These are phyloP conservation scores for Triops cancriformis DNA, from an alignment of 1,140 invertebrate genomes.

Conservation along the genomic window DNA sequence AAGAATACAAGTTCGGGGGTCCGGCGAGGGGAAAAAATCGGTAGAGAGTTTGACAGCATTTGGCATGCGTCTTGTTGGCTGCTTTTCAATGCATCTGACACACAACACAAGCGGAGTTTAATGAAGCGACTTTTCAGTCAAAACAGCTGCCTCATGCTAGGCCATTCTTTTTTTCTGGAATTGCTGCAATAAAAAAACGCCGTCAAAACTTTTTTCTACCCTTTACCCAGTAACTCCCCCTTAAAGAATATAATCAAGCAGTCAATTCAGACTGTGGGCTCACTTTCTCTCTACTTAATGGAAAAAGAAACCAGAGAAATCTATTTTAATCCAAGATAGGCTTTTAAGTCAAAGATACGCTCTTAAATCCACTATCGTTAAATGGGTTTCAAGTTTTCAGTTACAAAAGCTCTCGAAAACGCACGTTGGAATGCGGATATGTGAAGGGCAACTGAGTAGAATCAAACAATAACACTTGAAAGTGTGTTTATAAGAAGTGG, in stretches of 20 bases:
- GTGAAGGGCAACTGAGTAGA: not conserved
- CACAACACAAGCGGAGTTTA: not conserved
- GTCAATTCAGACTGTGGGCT: not conserved
- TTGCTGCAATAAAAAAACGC: not conserved
- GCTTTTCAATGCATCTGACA: slow-evolving; percentile 8
- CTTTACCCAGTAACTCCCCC: not conserved
- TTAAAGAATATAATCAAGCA: not conserved
- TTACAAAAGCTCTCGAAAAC: too few species aligned
- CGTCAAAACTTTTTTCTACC: not conserved
- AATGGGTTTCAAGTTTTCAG: too few species aligned
- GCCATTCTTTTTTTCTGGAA: not conserved
- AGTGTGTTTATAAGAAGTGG: not conserved
- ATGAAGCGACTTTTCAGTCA: not conserved
- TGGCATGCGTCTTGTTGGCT: not conserved
- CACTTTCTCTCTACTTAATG: too few species aligned
- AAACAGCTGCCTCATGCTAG: slow-evolving; percentile 6
- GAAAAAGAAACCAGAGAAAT: too few species aligned
- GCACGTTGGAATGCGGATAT: too few species aligned
- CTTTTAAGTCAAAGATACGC: too few species aligned
- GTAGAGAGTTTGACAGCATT: slow-evolving; percentile 3
- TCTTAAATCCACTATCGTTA: too few species aligned
- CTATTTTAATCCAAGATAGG: too few species aligned
- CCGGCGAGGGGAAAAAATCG: not conserved
- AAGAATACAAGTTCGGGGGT: not conserved
- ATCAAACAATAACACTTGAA: not conserved